These are phyloP conservation scores for Stratiomys singularior DNA, from an alignment of 2,888 invertebrate genomes.

Conservation along the genomic window DNA sequence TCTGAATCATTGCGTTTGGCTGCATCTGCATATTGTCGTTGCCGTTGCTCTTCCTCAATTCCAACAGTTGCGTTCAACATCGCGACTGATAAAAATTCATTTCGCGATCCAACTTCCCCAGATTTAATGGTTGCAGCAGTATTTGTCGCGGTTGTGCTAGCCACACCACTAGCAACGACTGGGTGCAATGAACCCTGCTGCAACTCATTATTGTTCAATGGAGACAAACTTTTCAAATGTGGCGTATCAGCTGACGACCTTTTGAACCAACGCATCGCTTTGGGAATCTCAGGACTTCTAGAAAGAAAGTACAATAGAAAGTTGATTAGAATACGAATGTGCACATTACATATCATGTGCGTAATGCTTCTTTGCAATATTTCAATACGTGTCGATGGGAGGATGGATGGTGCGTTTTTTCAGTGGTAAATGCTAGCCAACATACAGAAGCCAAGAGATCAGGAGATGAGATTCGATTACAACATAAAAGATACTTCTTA, in stretches of 20 bases:
- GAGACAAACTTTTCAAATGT: slow-evolving; percentile 43
- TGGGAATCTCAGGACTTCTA: slow-evolving; percentile 10
- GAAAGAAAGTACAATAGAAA: slow-evolving; percentile 17
- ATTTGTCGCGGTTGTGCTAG: background rate
- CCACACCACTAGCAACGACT: background rate
- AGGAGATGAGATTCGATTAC: background rate
- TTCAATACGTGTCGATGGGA: no score
- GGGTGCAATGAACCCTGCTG: slow-evolving; percentile 34
- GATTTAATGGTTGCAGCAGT: slow-evolving; percentile 18
- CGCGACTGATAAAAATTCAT: slow-evolving; percentile 42
- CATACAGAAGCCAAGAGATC: background rate
- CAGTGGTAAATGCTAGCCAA: background rate
- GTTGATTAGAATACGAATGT: background rate
- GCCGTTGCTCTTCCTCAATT: slow-evolving; percentile 14
- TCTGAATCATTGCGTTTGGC: slow-evolving; percentile 22
- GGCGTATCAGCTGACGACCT: slow-evolving; percentile 45
- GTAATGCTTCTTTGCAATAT: no score
- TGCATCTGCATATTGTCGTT: slow-evolving; percentile 28
- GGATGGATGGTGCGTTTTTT: no score
- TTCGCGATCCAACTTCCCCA: slow-evolving; percentile 39
- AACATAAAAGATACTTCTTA: no score
- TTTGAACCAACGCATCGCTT: slow-evolving; percentile 44
- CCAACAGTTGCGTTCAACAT: slow-evolving; percentile 21
- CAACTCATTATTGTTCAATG: slow-evolving; percentile 38
- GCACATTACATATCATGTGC: background rate